Evolutionary conservation across 2,797 vertebrate genomes (phyloP).

Genomic region (Buceros bicornis): DNA sequence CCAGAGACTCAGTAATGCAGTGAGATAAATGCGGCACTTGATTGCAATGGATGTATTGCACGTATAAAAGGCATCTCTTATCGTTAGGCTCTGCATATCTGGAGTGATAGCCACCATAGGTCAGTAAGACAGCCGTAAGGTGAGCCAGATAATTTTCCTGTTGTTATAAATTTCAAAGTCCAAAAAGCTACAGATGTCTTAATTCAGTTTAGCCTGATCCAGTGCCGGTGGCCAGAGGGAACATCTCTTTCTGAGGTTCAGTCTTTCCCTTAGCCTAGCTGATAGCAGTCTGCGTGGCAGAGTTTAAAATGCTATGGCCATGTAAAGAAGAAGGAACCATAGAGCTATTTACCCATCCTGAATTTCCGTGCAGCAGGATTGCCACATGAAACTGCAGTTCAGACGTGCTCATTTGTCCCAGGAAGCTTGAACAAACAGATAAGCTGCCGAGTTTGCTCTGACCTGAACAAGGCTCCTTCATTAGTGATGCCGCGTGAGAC

Average conservation of each 20-base stretch:
- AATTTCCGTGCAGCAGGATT: background rate
- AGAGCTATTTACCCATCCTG: background rate
- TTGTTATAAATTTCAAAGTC: conserved; percentile 17
- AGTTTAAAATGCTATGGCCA: background rate
- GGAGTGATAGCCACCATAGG: background rate
- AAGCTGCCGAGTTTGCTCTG: background rate
- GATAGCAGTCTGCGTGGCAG: background rate
- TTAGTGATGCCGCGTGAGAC: background rate
- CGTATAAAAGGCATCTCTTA: conserved; percentile 22
- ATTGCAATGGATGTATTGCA: background rate
- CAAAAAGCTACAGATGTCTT: background rate
- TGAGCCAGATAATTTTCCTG: background rate
- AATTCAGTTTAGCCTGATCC: background rate
- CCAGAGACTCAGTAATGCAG: background rate
- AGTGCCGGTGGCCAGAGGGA: background rate
- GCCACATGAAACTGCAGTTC: background rate
- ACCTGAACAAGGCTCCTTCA: background rate
- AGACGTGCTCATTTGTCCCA: background rate
- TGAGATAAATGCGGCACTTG: background rate
- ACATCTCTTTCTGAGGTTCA: background rate
- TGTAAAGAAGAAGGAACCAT: background rate
- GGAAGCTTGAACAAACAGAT: background rate
- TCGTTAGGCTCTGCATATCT: background rate
- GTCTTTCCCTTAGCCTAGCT: background rate
- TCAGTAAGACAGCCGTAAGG: conserved; percentile 4